These are phyloP conservation scores for Hymenochirus boettgeri DNA, from an alignment of 2,113 vertebrate genomes.

Conservation along the genomic window DNA sequence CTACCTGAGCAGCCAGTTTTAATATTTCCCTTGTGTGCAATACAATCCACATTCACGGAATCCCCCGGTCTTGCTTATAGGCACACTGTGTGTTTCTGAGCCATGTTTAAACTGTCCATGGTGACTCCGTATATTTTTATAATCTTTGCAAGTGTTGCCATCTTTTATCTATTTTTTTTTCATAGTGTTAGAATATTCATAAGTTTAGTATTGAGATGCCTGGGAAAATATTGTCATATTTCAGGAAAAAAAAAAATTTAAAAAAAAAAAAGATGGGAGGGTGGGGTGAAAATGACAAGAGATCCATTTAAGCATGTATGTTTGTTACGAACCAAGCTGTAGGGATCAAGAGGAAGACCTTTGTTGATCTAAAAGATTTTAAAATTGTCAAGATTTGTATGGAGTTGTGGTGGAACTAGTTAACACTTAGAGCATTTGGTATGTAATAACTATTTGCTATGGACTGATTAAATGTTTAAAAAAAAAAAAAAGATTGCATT, in stretches of 20 bases:
- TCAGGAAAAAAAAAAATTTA: slow-evolving; percentile 47
- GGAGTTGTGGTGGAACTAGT: slow-evolving; percentile 75
- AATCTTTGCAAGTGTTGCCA: slow-evolving; percentile 58
- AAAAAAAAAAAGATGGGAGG: too few species aligned
- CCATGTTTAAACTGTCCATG: slow-evolving; percentile 60
- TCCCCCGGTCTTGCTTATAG: slow-evolving; percentile 51
- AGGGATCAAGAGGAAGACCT: slow-evolving; percentile 68
- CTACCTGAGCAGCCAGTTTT: slow-evolving; percentile 41
- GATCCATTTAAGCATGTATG: slow-evolving; percentile 64
- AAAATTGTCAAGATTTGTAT: slow-evolving; percentile 68
- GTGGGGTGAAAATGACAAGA: slow-evolving; percentile 50
- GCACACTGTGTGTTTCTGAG: slow-evolving; percentile 56
- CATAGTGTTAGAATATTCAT: slow-evolving; percentile 53
- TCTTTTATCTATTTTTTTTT: slow-evolving; percentile 46
- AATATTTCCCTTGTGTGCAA: slow-evolving; percentile 37
- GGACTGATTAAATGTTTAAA: slow-evolving; percentile 82
- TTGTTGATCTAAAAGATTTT: slow-evolving; percentile 68
- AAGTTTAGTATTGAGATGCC: slow-evolving; percentile 37
- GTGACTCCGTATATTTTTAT: slow-evolving; percentile 71
- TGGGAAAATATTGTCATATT: neutral
- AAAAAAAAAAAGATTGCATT: slow-evolving; percentile 82
- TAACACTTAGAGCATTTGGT: slow-evolving; percentile 75
- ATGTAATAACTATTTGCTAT: slow-evolving; percentile 75
- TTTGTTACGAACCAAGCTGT: slow-evolving; percentile 75
- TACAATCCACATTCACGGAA: slow-evolving; percentile 53